phyloP scores from a whole-genome alignment of 2,113 vertebrate genomes.

The Dryoscopus gambensis region DNA sequence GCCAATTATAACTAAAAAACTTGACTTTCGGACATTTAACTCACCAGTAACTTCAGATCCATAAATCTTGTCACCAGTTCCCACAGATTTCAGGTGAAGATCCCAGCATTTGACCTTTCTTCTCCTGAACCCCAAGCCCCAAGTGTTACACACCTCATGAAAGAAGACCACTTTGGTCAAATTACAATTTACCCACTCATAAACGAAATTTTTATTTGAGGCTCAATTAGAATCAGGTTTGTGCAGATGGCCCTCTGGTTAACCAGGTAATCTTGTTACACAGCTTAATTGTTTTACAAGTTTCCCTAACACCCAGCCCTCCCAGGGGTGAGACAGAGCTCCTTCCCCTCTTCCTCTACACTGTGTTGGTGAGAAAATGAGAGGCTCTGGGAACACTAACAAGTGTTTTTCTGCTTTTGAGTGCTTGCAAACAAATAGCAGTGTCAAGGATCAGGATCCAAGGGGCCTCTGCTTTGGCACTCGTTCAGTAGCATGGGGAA shows the following conservation, averaged over 20 bases:
- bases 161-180: not conserved
- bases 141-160: rapidly evolving
- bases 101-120: not conserved
- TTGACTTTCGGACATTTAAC: not conserved
- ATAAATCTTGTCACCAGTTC: not conserved
- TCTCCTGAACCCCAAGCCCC: not conserved
- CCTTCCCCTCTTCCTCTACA: not conserved
- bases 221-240: not conserved
- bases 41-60: not conserved
- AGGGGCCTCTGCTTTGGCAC: not conserved
- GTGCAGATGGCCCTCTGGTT: not conserved
- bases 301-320: not conserved
- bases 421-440: not conserved
- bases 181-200: not conserved
- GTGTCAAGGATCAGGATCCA: not conserved
- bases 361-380: not conserved
- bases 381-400: not conserved
- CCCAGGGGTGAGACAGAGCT: not conserved
- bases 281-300: not conserved
- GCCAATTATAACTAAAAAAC: not conserved
- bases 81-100: not conserved
- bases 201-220: not conserved
- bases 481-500: not conserved
- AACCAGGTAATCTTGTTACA: not conserved
- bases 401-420: not conserved